Percentiles rank a stretch among this genome's conserved stretches.
Evolutionary conservation across 2,113 vertebrate genomes (phyloP).

Genomic region (Sinocyclocheilus maitianheensis): DNA sequence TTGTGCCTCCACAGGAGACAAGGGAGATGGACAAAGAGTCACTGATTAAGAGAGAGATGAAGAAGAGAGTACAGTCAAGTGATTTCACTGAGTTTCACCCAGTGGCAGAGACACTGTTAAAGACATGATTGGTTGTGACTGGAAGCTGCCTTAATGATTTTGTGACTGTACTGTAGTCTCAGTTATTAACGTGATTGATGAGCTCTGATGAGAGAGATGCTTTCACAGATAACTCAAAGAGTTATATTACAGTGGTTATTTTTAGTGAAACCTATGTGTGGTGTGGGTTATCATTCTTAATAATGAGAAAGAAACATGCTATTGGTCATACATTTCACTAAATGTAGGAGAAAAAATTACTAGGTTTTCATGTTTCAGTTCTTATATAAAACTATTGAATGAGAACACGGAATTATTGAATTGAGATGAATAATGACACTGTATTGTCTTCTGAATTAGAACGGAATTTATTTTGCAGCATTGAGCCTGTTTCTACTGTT

Average conservation of each 20-base stretch:
- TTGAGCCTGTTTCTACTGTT: background rate
- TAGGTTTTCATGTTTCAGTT: background rate
- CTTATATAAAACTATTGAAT: background rate
- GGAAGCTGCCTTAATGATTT: background rate
- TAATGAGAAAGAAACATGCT: background rate
- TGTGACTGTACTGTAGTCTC: conserved; percentile 26
- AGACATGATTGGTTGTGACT: background rate
- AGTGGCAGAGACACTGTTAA: background rate
- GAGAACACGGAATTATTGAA: background rate
- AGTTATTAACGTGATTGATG: conserved; percentile 27
- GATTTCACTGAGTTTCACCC: background rate
- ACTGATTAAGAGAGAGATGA: background rate
- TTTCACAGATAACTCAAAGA: background rate
- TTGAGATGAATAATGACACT: conserved; percentile 1
- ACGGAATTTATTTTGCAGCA: background rate
- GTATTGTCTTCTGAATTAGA: background rate
- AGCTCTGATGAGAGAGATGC: background rate
- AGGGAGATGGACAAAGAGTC: conserved; percentile 6
- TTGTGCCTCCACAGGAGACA: background rate
- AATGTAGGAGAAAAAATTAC: background rate
- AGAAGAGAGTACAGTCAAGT: background rate
- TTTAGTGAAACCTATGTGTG: background rate
- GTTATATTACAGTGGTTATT: background rate
- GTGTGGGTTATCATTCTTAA: background rate
- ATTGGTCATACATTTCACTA: background rate